Evolutionary conservation across 2,797 vertebrate species (phyloP), one percentile per base, ranked within the genome.

Genomic region (Chelmon rostratus): DNA sequence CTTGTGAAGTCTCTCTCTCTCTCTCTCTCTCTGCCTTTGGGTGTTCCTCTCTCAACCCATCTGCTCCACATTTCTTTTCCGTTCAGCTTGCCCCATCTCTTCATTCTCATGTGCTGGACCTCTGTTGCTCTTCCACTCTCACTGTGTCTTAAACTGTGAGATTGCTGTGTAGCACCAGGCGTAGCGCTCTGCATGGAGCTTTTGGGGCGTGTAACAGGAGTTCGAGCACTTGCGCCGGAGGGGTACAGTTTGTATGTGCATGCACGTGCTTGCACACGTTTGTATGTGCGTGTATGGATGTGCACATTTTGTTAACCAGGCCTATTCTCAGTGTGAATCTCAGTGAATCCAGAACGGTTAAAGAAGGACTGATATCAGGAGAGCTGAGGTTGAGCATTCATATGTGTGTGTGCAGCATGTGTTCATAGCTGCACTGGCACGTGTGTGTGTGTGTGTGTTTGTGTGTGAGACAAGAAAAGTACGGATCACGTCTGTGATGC

Each of bases 31-130:
- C 18, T 63, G 42, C 71, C 82, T 82, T 66, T 73, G 54, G 57
- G 73, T 79, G 47, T 86, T 79, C 47, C 64, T 77, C 72, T 71
- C 56, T 77, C 57, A 56, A 52, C 64, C 79, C 72, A 77, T 88
- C 74, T 87, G 76, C 65, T 81, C n/a, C 68, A 47, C 54, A 42
- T 73, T 73, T 78, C 19, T 76, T 73, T 71, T 85, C 59, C 23
- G 75, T 76, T 82, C 35, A 62, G 15, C 66, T 67, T 70, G 21
- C 65, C 23, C 49, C 58, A 54, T 63, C 61, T 68, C 66, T 76
- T 73, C 68, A 63, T 68, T 42, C 68, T 59, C 68, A 56, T 56
- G 70, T 78, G 54, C 58, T 44, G 71, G 52, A 78, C 62, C 57
- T 79, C 47, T 73, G 50, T 52, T 73, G 56, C 67, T 77, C 58